Conservation (phyloP, 1,140 invertebrate species). For the Manduca sexta region DNA sequence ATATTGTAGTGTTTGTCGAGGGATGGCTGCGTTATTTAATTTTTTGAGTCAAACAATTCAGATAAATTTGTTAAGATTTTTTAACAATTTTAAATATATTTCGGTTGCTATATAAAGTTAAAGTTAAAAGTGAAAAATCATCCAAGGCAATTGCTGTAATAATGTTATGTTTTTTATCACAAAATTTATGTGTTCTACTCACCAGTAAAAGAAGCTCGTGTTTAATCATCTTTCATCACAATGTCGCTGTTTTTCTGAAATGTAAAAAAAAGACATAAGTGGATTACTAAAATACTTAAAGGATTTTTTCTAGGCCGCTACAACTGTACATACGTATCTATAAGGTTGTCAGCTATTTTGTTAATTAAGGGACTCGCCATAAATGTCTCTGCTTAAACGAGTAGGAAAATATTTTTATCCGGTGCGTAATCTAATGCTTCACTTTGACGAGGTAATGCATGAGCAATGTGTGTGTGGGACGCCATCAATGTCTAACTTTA, state of each 20-base stretch:
- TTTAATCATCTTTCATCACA: slow-evolving; percentile 62
- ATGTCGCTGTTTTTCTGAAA: slow-evolving; percentile 28
- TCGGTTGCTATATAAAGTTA: no score
- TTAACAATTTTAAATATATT: not conserved
- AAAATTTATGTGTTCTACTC: no score
- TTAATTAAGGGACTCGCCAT: not conserved
- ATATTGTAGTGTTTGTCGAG: no score
- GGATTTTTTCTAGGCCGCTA: no score
- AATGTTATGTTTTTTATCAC: no score
- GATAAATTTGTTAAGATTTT: not conserved
- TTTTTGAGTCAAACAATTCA: no score
- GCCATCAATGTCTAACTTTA: not conserved
- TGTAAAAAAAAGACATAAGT: slow-evolving; percentile 12
- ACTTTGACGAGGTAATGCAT: slow-evolving; percentile 38
- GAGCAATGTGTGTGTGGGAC: slow-evolving; percentile 17
- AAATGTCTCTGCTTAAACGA: not conserved
- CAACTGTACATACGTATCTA: no score
- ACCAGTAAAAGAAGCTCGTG: slow-evolving; percentile 48
- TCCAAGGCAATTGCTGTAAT: no score
- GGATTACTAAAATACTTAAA: no score
- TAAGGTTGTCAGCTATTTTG: no score
- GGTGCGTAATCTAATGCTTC: slow-evolving; percentile 25
- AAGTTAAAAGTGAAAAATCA: no score
- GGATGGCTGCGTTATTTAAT: no score
- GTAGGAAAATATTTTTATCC: slow-evolving; percentile 7